phyloP scores from a whole-genome alignment of 1,140 invertebrate genomes.

The Pogonus chalceus region DNA sequence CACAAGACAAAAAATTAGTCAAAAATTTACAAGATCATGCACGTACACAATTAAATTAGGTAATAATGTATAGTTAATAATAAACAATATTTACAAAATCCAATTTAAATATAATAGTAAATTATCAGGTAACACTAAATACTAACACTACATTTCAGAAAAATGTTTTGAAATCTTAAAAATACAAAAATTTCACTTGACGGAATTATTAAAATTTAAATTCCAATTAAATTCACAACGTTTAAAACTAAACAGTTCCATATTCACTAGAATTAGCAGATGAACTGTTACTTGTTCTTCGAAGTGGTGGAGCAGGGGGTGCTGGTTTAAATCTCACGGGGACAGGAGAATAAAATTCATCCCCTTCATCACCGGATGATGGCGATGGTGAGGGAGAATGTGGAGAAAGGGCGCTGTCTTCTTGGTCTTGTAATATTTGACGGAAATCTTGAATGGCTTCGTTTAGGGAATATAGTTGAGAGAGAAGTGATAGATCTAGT shows the following conservation, averaged over 20 bases:
- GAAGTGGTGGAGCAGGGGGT: slow-evolving; percentile 22
- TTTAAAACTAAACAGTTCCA: slow-evolving; percentile 3
- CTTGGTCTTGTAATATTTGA: slow-evolving; percentile 57
- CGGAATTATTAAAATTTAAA: no score
- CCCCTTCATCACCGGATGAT: slow-evolving; percentile 47
- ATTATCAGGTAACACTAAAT: no score
- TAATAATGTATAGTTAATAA: no score
- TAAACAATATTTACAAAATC: no score
- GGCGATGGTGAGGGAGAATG: slow-evolving; percentile 49
- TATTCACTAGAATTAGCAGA: slow-evolving; percentile 23
- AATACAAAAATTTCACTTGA: no score
- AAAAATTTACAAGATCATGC: no score
- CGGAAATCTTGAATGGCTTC: slow-evolving; percentile 82
- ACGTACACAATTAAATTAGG: no score
- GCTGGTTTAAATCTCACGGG: slow-evolving; percentile 22
- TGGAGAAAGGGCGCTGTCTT: slow-evolving; percentile 43
- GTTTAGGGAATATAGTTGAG: slow-evolving; percentile 78
- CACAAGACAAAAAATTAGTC: no score
- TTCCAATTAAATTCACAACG: neutral
- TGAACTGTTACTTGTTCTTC: slow-evolving; percentile 26
- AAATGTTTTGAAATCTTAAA: no score
- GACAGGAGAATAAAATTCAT: slow-evolving; percentile 29
- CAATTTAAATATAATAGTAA: no score
- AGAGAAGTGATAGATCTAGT: slow-evolving; percentile 71
- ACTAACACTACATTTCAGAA: no score